Base-by-base conservation (phyloP, 1,140 invertebrate genomes). In the Drosophila melanica region DNA sequence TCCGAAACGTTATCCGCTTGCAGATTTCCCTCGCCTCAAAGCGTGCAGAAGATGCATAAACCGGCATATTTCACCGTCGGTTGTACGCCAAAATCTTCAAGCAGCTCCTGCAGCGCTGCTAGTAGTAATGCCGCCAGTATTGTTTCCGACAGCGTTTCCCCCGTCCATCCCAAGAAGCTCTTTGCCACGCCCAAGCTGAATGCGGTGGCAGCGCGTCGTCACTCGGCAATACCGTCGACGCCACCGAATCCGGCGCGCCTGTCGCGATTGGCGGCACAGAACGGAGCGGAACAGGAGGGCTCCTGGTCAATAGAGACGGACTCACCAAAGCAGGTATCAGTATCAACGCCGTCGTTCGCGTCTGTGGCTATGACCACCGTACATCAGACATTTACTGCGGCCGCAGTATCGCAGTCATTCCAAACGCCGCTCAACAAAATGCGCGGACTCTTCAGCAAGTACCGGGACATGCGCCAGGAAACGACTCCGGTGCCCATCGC, bases 21-120 rank as follows among this genome's bases (percentile, higher is more conserved):
- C 35, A 82, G 80, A 7, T 87, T 86, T 16, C 75, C 81, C 9
- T 79, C 81, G 16, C 82, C 79, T 9, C 79, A 47, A 44, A 69
- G 14, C 12, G 57, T 81, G 0, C 59, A 70, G 11, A 81, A 66
- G 14, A 60, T 18, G 6, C 59, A 78, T 12, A 86, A 86, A 37
- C 30, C 23, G 20, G 37, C 39, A 8, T 42, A 1, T 23, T 23
- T 44, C 8, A 16, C 27, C 11, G 4, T n/a, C 1, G 16, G 27
- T 7, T 14, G 33, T 11, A 33, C 59, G 2, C 47, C 47, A 12
- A 75, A 47, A 4, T 23, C 20, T 14, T 10, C 35, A 2, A 57
- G 23, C 63, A 27, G 16, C 11, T 14, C 42, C 20, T 12, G 18
- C 45, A 10, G 33, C 30, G 16, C 14, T 9, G 2, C 30, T 30